These are phyloP conservation scores for Beroe ovata DNA, from an alignment of 37 sponge, comb jelly and placozoan genomes.

Conservation along the genomic window DNA sequence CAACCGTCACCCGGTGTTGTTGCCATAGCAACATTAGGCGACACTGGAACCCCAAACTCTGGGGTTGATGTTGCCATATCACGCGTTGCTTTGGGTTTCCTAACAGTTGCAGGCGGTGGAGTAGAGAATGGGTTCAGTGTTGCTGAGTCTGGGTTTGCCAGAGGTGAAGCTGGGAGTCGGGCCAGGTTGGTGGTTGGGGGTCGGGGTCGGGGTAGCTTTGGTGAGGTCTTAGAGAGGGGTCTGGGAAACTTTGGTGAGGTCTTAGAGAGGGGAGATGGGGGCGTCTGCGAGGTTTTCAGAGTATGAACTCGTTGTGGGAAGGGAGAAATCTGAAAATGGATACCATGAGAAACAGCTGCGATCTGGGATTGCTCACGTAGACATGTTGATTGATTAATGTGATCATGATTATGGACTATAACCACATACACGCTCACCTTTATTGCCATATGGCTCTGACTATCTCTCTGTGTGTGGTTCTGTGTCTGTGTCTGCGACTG, in stretches of 20 bases:
- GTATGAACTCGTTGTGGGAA: no score
- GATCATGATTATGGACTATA: no score
- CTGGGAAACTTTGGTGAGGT: not conserved
- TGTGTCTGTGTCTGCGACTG: not conserved
- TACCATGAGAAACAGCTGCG: no score
- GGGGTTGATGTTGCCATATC: not conserved
- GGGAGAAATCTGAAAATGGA: no score
- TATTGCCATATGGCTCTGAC: no score
- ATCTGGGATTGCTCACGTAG: no score
- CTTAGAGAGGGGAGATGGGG: not conserved
- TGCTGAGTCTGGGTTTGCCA: not conserved
- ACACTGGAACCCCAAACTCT: not conserved
- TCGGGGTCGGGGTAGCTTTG: not conserved
- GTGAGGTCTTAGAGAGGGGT: not conserved
- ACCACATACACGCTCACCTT: no score
- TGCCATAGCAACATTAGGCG: not conserved
- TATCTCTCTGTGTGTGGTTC: no score
- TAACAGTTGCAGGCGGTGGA: not conserved
- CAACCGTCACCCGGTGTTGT: not conserved
- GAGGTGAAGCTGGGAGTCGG: not conserved
- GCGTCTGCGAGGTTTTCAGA: not conserved
- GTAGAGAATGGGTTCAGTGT: not conserved
- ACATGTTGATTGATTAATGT: no score
- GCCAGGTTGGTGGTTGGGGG: not conserved
- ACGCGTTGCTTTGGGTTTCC: not conserved